Conservation (phyloP, 2,888 invertebrate species). For the Teinopalpus imperialis region DNA sequence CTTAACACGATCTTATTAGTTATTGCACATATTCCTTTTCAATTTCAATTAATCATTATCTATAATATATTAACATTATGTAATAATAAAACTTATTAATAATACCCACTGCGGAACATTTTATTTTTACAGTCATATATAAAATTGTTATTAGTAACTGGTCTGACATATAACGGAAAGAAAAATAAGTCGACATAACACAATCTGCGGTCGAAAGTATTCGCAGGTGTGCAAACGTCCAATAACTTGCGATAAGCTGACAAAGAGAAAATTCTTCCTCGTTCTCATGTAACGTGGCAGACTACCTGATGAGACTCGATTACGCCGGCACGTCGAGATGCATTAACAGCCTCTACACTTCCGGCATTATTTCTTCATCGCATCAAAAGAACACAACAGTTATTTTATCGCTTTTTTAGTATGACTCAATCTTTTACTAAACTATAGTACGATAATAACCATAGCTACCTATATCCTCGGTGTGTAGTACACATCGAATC, state of each 20-base stretch:
- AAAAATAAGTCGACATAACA: conserved; percentile 5
- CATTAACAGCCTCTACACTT: conserved; percentile 14
- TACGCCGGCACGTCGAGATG: conserved; percentile 30
- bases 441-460: too few relatives aligned
- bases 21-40: too few relatives aligned
- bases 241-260: conserved; percentile 15
- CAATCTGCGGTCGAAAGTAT: conserved; percentile 7
- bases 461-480: too few relatives aligned
- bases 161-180: conserved; percentile 7
- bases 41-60: too few relatives aligned
- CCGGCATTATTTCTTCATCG: background rate
- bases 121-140: too few relatives aligned
- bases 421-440: too few relatives aligned
- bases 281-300: conserved; percentile 44
- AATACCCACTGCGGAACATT: too few relatives aligned
- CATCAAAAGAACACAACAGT: background rate
- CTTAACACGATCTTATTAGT: too few relatives aligned
- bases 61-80: too few relatives aligned
- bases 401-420: background rate
- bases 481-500: too few relatives aligned
- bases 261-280: conserved; percentile 44
- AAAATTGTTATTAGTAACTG: too few relatives aligned
- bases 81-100: too few relatives aligned
- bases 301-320: conserved; percentile 42
- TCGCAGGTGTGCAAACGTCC: conserved; percentile 18